phyloP scores from a whole-genome alignment of 2,113 vertebrate genomes.

The Ivindomyrus marchei region DNA sequence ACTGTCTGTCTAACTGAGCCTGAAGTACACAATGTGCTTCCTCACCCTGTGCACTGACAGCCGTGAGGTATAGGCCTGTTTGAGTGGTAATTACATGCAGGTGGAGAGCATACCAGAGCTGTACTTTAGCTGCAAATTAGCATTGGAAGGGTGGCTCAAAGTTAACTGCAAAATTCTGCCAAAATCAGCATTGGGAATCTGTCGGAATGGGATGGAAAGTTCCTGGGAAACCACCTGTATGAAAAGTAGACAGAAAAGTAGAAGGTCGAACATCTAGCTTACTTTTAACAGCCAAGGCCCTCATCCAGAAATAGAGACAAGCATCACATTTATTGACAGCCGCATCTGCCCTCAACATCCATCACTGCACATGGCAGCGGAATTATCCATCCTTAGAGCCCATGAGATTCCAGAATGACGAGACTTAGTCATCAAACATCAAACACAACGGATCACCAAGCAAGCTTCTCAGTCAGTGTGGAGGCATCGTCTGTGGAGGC shows the following conservation, averaged over 20 bases:
- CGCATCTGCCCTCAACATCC: background rate
- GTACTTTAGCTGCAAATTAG: slow-evolving; percentile 30
- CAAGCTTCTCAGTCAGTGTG: background rate
- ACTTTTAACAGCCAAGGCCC: background rate
- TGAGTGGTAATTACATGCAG: slow-evolving; percentile 35
- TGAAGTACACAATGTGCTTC: slow-evolving; percentile 25
- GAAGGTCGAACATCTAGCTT: background rate
- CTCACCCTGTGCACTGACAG: slow-evolving; percentile 3
- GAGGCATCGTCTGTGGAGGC: background rate
- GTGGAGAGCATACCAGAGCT: slow-evolving; percentile 19
- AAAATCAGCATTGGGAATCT: background rate
- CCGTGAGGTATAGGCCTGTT: slow-evolving; percentile 29
- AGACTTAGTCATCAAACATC: background rate
- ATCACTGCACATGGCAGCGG: background rate
- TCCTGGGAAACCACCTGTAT: background rate
- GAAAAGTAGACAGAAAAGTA: background rate
- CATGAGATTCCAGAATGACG: background rate
- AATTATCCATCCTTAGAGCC: background rate
- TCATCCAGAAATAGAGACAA: background rate
- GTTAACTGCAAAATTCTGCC: background rate
- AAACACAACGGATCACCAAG: background rate
- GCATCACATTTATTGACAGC: background rate
- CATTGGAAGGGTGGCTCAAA: slow-evolving; percentile 26
- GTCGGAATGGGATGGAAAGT: background rate
- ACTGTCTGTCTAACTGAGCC: slow-evolving; percentile 25